Percentiles rank a stretch among this genome's conserved stretches.
Evolutionary conservation across 2,888 invertebrate species (phyloP).

Genomic region (Caenorhabditis imperialis): DNA sequence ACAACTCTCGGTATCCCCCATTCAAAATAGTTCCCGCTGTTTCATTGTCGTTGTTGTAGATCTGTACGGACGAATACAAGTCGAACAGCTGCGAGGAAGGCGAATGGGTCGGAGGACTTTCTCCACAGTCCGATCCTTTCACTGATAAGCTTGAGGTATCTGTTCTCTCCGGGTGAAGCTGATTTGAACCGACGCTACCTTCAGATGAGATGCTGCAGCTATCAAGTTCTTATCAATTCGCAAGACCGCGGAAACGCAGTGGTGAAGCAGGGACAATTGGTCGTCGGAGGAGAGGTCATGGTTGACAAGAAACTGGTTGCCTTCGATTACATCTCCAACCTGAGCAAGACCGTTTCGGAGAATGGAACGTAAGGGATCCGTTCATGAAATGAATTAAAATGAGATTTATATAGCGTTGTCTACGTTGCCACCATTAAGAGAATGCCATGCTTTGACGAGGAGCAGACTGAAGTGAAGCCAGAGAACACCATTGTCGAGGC

Average conservation of each 20-base stretch:
- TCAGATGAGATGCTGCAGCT: constrained; percentile 65
- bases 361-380: constrained; percentile 62
- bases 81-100: constrained; percentile 59
- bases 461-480: constrained; percentile 3
- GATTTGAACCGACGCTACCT: neutral
- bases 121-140: constrained; percentile 61
- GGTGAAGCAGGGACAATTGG: constrained; percentile 63
- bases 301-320: constrained; percentile 60
- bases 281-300: constrained; percentile 67
- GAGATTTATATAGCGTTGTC: constrained; percentile 49
- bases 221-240: constrained; percentile 60
- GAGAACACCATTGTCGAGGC: constrained; percentile 44
- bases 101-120: constrained; percentile 69
- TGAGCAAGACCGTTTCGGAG: constrained; percentile 52
- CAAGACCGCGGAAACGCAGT: constrained; percentile 67
- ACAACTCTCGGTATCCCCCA: constrained; percentile 52
- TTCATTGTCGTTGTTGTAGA: constrained; percentile 46
- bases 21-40: neutral
- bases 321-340: constrained; percentile 68
- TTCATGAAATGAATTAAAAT: neutral
- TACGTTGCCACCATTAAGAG: constrained; percentile 63
- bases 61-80: constrained; percentile 61
- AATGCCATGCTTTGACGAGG: constrained; percentile 66
- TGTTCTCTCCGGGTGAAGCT: neutral
- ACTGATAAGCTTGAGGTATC: constrained; percentile 43